Evolutionary conservation across 1,140 invertebrate species (phyloP), one percentile per base, ranked within the genome.

Genomic region (Drosophila bifasciata): DNA sequence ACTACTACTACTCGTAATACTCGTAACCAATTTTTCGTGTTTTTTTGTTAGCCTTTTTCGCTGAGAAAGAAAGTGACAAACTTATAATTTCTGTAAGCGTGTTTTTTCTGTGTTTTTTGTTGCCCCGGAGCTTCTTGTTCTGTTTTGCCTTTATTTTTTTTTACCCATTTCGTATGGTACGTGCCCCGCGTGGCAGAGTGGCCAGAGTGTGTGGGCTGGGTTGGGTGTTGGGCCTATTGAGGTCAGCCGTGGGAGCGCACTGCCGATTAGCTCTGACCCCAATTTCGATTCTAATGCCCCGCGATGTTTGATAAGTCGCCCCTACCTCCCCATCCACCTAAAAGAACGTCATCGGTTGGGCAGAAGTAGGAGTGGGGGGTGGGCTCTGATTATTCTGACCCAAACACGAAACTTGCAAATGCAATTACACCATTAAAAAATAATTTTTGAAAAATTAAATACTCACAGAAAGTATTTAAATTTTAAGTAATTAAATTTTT

Each of bases 181-280:
- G 66, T 40, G 66, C 28, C 53, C 28, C 63, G 66, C 41, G 48
- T 69, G 63, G 36, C 63, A 63, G 68, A 69, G 40, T 44, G 45
- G 28, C 28, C 28, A 28, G 28, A 28, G 28, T 0, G 25, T 25
- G 25, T 5, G 7, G 25, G 23, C 36, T 13, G 25, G 63, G 50
- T 43, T 16, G 25, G 58, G 50, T 46, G 57, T 28, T 25, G 16
- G 23, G 15, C 36, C 66, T 32, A 69, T 69, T 69, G 66, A 36
- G 66, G 66, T 56, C 66, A 69, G 21, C 23, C 46, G 61, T 68
- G 66, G 63, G 63, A 68, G 66, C 62, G 13, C 32, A 3, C 32
- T 13, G 32, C 8, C 46, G 64, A 67, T 67, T 67, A 67, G 64
- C 41, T 13, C 32, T 56, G 64, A 46, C 66, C 68, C 66, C 66